Evolutionary conservation across 2,113 vertebrate genomes (phyloP), one percentile per base, ranked within the genome.

Genomic region (Lagopus muta): DNA sequence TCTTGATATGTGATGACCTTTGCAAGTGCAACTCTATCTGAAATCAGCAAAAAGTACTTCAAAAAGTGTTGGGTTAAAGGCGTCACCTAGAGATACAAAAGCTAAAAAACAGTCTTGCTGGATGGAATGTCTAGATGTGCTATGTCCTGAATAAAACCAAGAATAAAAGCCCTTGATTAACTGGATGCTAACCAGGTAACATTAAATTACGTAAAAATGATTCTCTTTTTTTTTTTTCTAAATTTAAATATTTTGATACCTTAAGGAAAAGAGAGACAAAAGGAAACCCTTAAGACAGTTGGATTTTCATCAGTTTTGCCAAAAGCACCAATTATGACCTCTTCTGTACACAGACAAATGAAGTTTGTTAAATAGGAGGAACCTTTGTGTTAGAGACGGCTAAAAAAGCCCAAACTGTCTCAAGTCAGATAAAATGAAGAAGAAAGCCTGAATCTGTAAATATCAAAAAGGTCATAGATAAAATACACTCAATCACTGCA

Each of bases 91-190:
- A 70, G 72, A 86, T 67, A 74, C 38, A 65, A 94, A 96, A 92
- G 78, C 55, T 90, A 79, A 83, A 86, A 85, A 94, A 84, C 71
- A 92, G 48, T 78, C 54, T 55, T 80, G 89, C 45, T 72, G 54
- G 65, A 71, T 73, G 62, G 72, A 79, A 92, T 61, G 69, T 81
- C 25, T 86, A 52, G 61, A 90, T 50, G 21, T 87, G 69, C 62
- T 79, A 89, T 73, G 50, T 78, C 75, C 58, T 88, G 80, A 88
- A 77, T 50, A 69, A 96, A 96, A 97, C 81, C 66, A 93, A 96
- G 91, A 97, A 94, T 82, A 95, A 93, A 97, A 97, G 94, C 90
- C 96, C 96, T 97, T 96, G 95, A 94, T 77, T 93, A 82, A 91
- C 90, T 91, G 93, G 94, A 82, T 84, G 92, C 86, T 78, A 54